Evolutionary conservation across 2,888 invertebrate genomes (phyloP).

Genomic region (Amblyjoppa fuscipennis): DNA sequence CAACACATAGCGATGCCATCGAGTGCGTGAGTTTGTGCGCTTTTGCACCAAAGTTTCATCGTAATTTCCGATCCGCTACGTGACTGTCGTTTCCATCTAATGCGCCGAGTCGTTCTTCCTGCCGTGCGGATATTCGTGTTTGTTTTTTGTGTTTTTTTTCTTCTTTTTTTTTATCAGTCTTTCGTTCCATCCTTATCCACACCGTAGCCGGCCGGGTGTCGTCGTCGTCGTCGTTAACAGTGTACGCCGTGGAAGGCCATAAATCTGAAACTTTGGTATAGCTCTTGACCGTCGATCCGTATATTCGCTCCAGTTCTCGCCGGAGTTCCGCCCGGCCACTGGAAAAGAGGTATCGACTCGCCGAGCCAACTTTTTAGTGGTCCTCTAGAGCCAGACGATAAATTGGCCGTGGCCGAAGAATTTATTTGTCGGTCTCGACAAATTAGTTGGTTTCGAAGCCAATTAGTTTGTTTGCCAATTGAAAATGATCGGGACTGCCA

Average conservation of each 20-base stretch:
- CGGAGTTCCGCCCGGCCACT: constrained; percentile 35
- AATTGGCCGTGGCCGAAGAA: no score
- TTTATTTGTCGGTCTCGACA: no score
- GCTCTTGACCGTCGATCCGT: constrained; percentile 41
- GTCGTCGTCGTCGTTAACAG: constrained; percentile 11
- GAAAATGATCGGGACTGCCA: no score
- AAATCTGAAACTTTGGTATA: constrained; percentile 59
- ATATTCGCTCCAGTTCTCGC: constrained; percentile 26
- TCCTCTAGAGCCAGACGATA: no score
- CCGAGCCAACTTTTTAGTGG: no score
- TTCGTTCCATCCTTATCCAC: constrained; percentile 32
- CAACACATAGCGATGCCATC: background rate
- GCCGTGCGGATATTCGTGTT: constrained; percentile 3
- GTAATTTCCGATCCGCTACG: constrained; percentile 46
- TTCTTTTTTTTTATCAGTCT: no score
- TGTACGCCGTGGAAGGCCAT: constrained; percentile 45
- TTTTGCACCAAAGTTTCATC: constrained; percentile 25
- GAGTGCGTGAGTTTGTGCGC: background rate
- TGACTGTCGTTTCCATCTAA: constrained; percentile 30
- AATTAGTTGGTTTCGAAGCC: no score
- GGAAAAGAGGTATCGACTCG: no score
- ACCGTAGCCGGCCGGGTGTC: constrained; percentile 11
- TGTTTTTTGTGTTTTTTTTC: background rate
- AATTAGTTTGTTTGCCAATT: no score
- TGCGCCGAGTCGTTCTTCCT: constrained; percentile 5